Base-by-base conservation (phyloP, 2,797 vertebrate species). In the Pogoniulus pusillus region DNA sequence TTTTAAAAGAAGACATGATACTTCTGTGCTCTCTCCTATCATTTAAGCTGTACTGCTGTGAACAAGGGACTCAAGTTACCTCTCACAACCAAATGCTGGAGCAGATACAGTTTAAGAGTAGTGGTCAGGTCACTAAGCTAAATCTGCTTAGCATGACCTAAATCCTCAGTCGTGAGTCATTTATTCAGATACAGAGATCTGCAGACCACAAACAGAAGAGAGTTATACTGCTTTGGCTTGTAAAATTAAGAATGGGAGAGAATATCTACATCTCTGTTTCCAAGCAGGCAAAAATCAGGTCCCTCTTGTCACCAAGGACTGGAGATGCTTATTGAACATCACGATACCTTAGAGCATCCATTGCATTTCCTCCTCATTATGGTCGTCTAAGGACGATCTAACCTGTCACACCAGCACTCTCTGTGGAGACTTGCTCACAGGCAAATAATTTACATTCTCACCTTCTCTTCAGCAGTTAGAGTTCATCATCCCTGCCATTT, bases 111-210 rank as follows among this genome's bases (percentile, higher is more conserved):
- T 47, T 77, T 55, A 88, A 77, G 62, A 93, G 65, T 15, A 39
- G 22, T 66, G 59, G 26, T 83, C 39, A 66, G 14, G 23, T 89
- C 27, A 47, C 78, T 81, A 81, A 82, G 18, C 7, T 70, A 81
- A 81, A 91, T 89, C 66, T 85, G 27, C 39, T 81, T 83, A 91
- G 29, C 16, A 87, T 89, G 39, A 87, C 73, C 76, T 90, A 63
- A 93, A 89, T 90, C 81, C 37, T 77, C 53, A 34, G 5, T 59
- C 54, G 20, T 54, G 12, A 70, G 63, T 76, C 47, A 49, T 55
- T 85, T 85, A 10, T 66, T 83, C 63, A 64, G n/a, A 55, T 65
- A 59, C 8, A 62, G 34, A 73, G 65, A 6, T 60, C 60, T 92
- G 41, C 37, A 70, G 27, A 78, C 7, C 65, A 63, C 20, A 63